Percentiles rank a stretch among this genome's conserved stretches.
Conservation (phyloP, 2,888 invertebrate species). For the Scrobipalpa atriplicella region DNA sequence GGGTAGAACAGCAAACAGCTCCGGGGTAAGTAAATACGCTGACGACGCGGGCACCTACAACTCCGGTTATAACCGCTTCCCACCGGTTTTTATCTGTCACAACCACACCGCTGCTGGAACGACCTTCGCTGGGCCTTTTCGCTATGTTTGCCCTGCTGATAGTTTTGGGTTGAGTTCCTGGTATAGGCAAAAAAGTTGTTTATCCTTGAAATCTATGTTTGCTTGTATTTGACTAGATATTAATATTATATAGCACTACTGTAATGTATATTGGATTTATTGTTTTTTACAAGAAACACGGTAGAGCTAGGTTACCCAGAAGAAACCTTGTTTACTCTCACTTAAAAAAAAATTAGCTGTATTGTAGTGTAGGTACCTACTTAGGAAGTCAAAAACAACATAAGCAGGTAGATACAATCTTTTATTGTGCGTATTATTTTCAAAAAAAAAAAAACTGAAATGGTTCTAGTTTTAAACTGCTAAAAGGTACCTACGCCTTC, state of each 20-base stretch:
- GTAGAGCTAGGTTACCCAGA: too few relatives aligned
- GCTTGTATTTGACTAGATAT: neutral
- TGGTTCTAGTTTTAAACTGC: neutral
- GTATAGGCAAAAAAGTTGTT: neutral
- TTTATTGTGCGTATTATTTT: too few relatives aligned
- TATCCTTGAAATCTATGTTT: neutral
- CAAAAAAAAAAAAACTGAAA: neutral
- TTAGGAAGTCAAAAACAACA: too few relatives aligned
- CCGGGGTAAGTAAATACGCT: constrained; percentile 78
- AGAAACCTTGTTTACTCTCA: too few relatives aligned
- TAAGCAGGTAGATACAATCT: too few relatives aligned
- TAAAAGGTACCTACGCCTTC: too few relatives aligned
- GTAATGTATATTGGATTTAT: too few relatives aligned
- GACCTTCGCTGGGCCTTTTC: constrained; percentile 51
- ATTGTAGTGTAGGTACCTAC: too few relatives aligned
- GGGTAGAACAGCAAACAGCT: constrained; percentile 78
- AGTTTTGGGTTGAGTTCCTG: constrained; percentile 36
- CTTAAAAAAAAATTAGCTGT: too few relatives aligned
- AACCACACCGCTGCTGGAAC: constrained; percentile 57
- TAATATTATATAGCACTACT: too few relatives aligned
- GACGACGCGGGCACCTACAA: constrained; percentile 67
- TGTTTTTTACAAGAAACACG: neutral
- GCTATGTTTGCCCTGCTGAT: constrained; percentile 58
- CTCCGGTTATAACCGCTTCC: constrained; percentile 58
- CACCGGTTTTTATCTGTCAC: constrained; percentile 77